Evolutionary conservation across 2,888 invertebrate species (phyloP).

Genomic region (Argyra leucocephala): DNA sequence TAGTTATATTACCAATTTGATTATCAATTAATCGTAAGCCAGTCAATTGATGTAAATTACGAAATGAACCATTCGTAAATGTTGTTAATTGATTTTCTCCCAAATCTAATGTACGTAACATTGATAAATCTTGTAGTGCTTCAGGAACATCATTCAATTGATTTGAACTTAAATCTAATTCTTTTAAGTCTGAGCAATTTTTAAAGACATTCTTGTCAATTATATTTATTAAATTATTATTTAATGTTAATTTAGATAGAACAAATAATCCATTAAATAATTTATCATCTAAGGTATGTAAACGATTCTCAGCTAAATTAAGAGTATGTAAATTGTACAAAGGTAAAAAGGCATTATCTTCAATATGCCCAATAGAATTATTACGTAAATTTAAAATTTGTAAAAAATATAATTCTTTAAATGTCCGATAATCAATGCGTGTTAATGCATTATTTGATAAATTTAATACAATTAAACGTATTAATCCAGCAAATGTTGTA

Average conservation of each 20-base stretch:
- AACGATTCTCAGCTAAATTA: slow-evolving; percentile 77
- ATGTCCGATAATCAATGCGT: slow-evolving; percentile 71
- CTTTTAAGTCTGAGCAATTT: slow-evolving; percentile 80
- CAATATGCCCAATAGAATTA: slow-evolving; percentile 79
- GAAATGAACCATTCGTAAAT: slow-evolving; percentile 73
- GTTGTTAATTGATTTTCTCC: slow-evolving; percentile 83
- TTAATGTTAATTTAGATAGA: slow-evolving; percentile 71
- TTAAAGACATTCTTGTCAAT: slow-evolving; percentile 74
- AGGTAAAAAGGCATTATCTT: slow-evolving; percentile 77
- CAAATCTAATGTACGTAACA: slow-evolving; percentile 78
- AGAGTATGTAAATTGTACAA: slow-evolving; percentile 81
- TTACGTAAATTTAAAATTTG: slow-evolving; percentile 78
- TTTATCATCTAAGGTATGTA: slow-evolving; percentile 70
- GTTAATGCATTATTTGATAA: slow-evolving; percentile 76
- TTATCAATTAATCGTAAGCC: slow-evolving; percentile 83
- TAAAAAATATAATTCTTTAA: slow-evolving; percentile 76
- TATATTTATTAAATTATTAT: slow-evolving; percentile 71
- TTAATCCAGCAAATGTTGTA: slow-evolving; percentile 77
- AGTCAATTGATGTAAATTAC: slow-evolving; percentile 75
- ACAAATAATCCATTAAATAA: slow-evolving; percentile 78
- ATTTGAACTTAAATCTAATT: slow-evolving; percentile 81
- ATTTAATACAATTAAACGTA: slow-evolving; percentile 73
- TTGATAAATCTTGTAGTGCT: slow-evolving; percentile 69
- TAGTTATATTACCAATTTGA: slow-evolving; percentile 73
- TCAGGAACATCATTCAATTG: slow-evolving; percentile 71